phyloP scores from a whole-genome alignment of 92 coral and sea anemone genomes.

The Porites lobata region DNA sequence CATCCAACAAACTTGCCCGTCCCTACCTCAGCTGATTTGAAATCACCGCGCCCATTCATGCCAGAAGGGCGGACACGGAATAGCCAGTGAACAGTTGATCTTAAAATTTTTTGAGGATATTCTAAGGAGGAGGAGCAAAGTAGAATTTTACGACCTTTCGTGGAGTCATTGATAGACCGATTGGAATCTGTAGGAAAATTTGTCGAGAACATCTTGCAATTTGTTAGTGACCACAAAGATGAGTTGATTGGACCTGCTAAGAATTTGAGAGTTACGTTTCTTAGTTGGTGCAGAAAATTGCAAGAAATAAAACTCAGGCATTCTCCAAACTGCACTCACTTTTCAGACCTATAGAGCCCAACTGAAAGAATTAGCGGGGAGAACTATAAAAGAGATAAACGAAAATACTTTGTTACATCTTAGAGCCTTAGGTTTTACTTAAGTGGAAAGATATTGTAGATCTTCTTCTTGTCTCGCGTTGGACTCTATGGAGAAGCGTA shows the following conservation, averaged over 20 bases:
- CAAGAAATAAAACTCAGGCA: slow-evolving; percentile 59
- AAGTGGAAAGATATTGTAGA: slow-evolving; percentile 74
- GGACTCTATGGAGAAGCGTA: slow-evolving; percentile 74
- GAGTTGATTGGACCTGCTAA: slow-evolving; percentile 51
- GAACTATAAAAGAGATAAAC: slow-evolving; percentile 65
- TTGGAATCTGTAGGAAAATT: slow-evolving; percentile 40
- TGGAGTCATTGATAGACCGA: slow-evolving; percentile 1
- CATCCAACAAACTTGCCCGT: too few relatives aligned
- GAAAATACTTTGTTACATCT: slow-evolving; percentile 66
- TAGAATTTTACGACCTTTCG: slow-evolving; percentile 3
- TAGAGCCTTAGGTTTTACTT: slow-evolving; percentile 57
- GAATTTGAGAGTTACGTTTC: slow-evolving; percentile 20
- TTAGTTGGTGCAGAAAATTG: slow-evolving; percentile 75
- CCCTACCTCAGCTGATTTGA: too few relatives aligned
- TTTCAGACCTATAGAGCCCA: slow-evolving; percentile 31
- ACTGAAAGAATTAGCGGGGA: slow-evolving; percentile 38
- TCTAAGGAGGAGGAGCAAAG: slow-evolving; percentile 9
- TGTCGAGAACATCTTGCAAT: slow-evolving; percentile 62
- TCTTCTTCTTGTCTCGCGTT: slow-evolving; percentile 73
- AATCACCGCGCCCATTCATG: neutral
- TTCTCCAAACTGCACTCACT: slow-evolving; percentile 63
- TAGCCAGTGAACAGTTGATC: neutral
- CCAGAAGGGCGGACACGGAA: neutral
- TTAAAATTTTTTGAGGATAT: slow-evolving; percentile 11
- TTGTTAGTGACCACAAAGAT: slow-evolving; percentile 56